A percentile compares a stretch with the other conserved stretches of the same genome.
Conservation (phyloP, 2,888 invertebrate species). For the Proisotoma minuta region DNA sequence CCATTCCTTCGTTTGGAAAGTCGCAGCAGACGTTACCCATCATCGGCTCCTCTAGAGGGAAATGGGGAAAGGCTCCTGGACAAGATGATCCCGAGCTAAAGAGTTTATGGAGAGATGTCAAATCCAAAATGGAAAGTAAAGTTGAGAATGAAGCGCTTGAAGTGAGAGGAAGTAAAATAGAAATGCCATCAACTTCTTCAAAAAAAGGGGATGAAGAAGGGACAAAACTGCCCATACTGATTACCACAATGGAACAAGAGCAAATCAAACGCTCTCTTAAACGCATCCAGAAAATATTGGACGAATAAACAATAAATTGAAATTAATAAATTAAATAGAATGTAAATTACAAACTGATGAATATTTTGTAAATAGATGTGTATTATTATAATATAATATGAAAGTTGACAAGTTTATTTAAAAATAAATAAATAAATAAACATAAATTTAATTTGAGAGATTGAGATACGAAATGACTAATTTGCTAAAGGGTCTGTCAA, state of each 20-base stretch:
- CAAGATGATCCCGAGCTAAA: conserved; percentile 23
- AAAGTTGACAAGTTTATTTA: too few species aligned
- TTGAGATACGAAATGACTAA: not conserved
- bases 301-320: conserved; percentile 20
- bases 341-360: not conserved
- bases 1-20: not conserved
- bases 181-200: not conserved
- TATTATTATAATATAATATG: too few species aligned
- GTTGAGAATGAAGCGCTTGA: conserved; percentile 20
- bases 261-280: conserved; percentile 34
- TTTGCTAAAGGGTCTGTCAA: too few species aligned
- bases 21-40: too few species aligned
- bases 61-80: too few species aligned
- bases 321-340: not conserved
- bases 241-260: conserved; percentile 22
- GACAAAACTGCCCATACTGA: not conserved
- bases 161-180: conserved; percentile 25
- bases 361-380: too few species aligned
- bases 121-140: conserved; percentile 29
- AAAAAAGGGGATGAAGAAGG: not conserved
- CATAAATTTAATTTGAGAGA: not conserved
- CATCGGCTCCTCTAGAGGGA: too few species aligned
- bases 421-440: too few species aligned
- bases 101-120: conserved; percentile 38
- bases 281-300: conserved; percentile 35